Conservation (phyloP, 2,797 vertebrate species). For the Telmatherina bonti region DNA sequence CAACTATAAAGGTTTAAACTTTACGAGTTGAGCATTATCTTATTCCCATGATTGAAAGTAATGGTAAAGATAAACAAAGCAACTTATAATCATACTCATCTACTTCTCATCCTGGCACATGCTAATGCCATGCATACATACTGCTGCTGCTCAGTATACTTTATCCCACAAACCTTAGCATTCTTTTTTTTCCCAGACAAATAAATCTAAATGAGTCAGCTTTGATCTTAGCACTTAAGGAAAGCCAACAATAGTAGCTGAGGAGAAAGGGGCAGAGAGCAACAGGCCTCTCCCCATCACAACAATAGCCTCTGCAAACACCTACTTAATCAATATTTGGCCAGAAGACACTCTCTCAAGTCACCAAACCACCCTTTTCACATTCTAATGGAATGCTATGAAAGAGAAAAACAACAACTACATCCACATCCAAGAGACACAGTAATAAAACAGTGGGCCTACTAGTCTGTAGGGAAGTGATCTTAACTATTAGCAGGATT, state of each 20-base stretch:
- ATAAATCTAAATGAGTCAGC: constrained; percentile 95
- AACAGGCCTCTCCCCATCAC: constrained; percentile 87
- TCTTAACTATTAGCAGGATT: constrained; percentile 56
- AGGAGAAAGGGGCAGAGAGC: constrained; percentile 90
- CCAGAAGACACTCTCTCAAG: constrained; percentile 87
- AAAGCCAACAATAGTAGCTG: constrained; percentile 90
- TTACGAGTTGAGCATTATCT: constrained; percentile 1
- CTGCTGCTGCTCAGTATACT: constrained; percentile 58
- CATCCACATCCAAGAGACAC: constrained; percentile 81
- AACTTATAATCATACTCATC: constrained; percentile 31
- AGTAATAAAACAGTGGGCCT: constrained; percentile 76
- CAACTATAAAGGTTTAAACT: background rate
- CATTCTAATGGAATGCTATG: constrained; percentile 96
- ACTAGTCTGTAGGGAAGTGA: constrained; percentile 63
- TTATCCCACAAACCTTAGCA: constrained; percentile 74
- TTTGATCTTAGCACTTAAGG: constrained; percentile 97
- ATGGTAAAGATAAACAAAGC: constrained; percentile 43
- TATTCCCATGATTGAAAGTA: background rate
- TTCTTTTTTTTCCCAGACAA: constrained; percentile 93
- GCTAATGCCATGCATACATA: constrained; percentile 63
- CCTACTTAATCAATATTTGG: constrained; percentile 99
- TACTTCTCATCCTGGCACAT: constrained; percentile 55
- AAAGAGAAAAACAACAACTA: constrained; percentile 86
- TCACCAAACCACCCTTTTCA: constrained; percentile 94
- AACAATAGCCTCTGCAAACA: constrained; percentile 97